Base-by-base conservation (phyloP, 2,113 vertebrate genomes). In the Rostratula benghalensis region DNA sequence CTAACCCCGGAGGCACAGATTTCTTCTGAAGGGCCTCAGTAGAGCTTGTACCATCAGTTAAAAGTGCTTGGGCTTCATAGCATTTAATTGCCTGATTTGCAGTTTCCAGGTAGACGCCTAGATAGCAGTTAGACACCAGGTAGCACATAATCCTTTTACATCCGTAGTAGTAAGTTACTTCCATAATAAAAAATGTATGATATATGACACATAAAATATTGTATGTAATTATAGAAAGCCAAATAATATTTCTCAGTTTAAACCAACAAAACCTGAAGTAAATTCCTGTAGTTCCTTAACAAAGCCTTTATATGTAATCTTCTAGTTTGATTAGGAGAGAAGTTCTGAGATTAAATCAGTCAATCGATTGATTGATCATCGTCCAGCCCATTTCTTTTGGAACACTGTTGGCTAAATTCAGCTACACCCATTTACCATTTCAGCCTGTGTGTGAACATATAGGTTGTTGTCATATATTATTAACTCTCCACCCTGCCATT, bases 41-140 rank as follows among this genome's bases (percentile, higher is more conserved):
- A 91, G 95, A 93, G 83, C 88, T 94, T 87, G 86, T 89, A 84
- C 80, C 57, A 89, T 87, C 85, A 92, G 87, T 89, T 92, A 85
- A 87, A 94, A 89, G 80, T 53, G 53, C 57, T 60, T 53, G 60
- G 57, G 39, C 81, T 92, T 93, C 74, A 50, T n/a, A 54, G 73
- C 43, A 41, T 74, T 84, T 90, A 87, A 88, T 65, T 92, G 83
- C 53, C 43, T 60, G 60, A 68, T 93, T 84, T 94, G 61, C 83
- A 60, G 43, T 63, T 96, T 87, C 83, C 80, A 53, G 45, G 48
- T 73, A 90, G 51, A 75, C 1, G 1, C 51, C 69, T 51, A 46
- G 83, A 30, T 30, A 89, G 60, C 57, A 86, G 51, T 25, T 88
- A 60, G 76, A 76, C 46, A 53, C 15, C 17, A 78, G 68, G 22